phyloP scores from a whole-genome alignment of 92 coral and sea anemone genomes.

The Zoanthus sociatus region DNA sequence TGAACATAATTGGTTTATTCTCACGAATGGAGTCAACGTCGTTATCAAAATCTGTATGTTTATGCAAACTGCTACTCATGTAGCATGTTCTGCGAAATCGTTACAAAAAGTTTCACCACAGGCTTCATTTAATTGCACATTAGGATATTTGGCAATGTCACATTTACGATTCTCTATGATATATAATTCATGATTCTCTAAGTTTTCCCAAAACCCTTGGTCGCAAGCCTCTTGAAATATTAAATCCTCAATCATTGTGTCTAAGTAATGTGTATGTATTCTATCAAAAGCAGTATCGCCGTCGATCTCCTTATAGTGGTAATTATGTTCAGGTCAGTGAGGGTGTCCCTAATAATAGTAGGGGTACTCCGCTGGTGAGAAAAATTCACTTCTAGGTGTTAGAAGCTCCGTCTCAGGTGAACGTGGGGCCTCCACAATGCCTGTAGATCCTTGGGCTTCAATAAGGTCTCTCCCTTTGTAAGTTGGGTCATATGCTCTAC shows the following conservation, averaged over 20 bases:
- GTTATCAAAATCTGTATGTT: not conserved
- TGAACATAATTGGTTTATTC: not conserved
- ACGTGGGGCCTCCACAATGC: not conserved
- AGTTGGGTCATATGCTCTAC: not conserved
- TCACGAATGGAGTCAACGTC: not conserved
- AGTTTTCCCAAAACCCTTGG: too few relatives aligned
- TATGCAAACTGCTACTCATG: not conserved
- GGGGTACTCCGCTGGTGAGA: not conserved
- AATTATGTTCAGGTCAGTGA: not conserved
- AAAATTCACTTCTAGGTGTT: not conserved
- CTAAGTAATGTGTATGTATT: not conserved
- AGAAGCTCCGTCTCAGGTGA: not conserved
- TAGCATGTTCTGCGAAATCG: not conserved
- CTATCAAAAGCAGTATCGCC: not conserved
- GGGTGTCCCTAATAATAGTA: not conserved
- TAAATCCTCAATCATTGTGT: not conserved
- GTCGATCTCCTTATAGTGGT: not conserved
- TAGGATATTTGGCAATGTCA: not conserved
- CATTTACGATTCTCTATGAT: not conserved
- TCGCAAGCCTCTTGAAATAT: not conserved
- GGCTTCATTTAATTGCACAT: not conserved
- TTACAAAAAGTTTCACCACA: not conserved
- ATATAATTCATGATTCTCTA: not conserved
- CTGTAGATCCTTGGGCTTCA: not conserved
- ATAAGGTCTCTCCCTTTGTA: not conserved